A percentile compares a stretch with the other conserved stretches of the same genome.
phyloP scores from a whole-genome alignment of 2,113 vertebrate species.

The Xenopus tropicalis region DNA sequence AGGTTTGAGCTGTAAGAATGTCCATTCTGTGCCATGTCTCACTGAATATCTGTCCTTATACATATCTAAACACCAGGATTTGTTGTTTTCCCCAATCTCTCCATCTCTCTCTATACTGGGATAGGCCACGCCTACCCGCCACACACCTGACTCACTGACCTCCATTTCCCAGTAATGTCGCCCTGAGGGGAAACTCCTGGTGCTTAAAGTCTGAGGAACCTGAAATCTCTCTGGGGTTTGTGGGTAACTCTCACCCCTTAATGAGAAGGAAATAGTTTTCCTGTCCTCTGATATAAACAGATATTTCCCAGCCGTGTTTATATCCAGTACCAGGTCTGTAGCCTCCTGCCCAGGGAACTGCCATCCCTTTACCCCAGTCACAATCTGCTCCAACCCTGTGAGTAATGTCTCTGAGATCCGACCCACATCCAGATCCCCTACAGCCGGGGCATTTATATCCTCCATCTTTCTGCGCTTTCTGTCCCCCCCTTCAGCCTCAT shows the following conservation, averaged over 20 bases:
- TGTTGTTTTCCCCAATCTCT: too few species aligned
- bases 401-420: background rate
- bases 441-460: too few species aligned
- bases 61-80: too few species aligned
- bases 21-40: too few species aligned
- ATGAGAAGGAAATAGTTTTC: background rate
- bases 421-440: background rate
- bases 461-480: too few species aligned
- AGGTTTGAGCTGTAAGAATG: too few species aligned
- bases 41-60: too few species aligned
- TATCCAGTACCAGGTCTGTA: background rate
- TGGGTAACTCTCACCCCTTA: too few species aligned
- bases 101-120: too few species aligned
- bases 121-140: too few species aligned
- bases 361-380: background rate
- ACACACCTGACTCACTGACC: conserved; percentile 4
- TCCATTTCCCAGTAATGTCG: conserved; percentile 17
- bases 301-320: background rate
- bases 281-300: background rate
- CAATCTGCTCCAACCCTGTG: background rate
- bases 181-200: background rate
- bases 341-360: background rate
- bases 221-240: background rate
- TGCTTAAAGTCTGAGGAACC: background rate
- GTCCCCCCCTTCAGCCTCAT: too few species aligned